These are phyloP conservation scores for Melanotaenia nigrans DNA, from an alignment of 2,797 vertebrate genomes.

Conservation along the genomic window DNA sequence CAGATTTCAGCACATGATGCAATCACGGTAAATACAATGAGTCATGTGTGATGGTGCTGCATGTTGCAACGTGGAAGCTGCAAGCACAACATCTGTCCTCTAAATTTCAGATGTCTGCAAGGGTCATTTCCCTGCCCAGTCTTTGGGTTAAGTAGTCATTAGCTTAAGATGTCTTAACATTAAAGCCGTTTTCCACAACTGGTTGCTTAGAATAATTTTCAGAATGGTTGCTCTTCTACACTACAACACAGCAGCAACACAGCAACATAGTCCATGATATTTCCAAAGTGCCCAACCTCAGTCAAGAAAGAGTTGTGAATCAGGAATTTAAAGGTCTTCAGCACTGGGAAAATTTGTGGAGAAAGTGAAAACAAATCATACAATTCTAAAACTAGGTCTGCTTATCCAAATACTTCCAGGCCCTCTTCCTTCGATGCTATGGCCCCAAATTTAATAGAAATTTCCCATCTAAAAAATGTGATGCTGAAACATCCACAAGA, in stretches of 20 bases:
- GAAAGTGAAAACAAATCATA: constrained; percentile 3
- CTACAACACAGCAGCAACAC: background rate
- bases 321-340: background rate
- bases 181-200: background rate
- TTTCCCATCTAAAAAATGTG: background rate
- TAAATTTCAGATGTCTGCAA: background rate
- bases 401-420: background rate
- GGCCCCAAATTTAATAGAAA: background rate
- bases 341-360: background rate
- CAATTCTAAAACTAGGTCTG: background rate
- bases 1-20: constrained; percentile 9
- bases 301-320: background rate
- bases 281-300: background rate
- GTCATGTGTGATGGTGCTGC: background rate
- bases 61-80: constrained; percentile 16
- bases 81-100: background rate
- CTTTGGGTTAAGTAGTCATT: background rate
- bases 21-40: constrained; percentile 17
- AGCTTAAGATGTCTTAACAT: background rate
- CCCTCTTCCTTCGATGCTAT: background rate
- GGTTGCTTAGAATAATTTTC: background rate
- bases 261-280: background rate
- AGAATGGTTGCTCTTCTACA: background rate
- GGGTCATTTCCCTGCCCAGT: background rate
- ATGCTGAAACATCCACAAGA: background rate